Evolutionary conservation across 2,797 vertebrate genomes (phyloP).

Genomic region (Lycodopsis pacificus): DNA sequence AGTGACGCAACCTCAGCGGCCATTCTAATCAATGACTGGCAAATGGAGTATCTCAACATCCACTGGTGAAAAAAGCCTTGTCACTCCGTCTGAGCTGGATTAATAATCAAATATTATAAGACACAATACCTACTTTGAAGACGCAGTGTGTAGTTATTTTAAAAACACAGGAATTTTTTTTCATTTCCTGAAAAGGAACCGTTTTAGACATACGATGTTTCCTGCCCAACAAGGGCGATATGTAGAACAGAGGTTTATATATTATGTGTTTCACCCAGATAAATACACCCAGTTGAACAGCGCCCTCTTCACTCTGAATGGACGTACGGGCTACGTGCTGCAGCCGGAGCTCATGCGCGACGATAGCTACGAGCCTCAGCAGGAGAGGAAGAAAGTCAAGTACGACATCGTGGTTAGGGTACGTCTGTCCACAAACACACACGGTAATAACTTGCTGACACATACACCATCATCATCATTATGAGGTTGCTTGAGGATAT

Average conservation of each 20-base stretch:
- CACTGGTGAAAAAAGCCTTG: no score
- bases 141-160: no score
- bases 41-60: no score
- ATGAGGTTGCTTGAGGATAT: neutral
- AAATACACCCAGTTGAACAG: conserved; percentile 95
- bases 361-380: conserved; percentile 88
- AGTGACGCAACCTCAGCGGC: no score
- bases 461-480: neutral
- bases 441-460: neutral
- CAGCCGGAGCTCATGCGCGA: conserved; percentile 93
- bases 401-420: conserved; percentile 89
- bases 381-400: conserved; percentile 85
- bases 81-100: no score
- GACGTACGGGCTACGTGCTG: conserved; percentile 90
- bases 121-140: no score
- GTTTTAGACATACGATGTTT: no score
- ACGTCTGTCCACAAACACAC: conserved; percentile 42
- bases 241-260: neutral
- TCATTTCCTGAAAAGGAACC: no score
- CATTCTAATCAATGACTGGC: no score
- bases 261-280: conserved; percentile 79
- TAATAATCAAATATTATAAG: no score
- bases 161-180: no score
- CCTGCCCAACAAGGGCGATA: no score
- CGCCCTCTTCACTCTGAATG: conserved; percentile 93